Conservation (phyloP, 2,797 vertebrate species). For the Chelmon rostratus region DNA sequence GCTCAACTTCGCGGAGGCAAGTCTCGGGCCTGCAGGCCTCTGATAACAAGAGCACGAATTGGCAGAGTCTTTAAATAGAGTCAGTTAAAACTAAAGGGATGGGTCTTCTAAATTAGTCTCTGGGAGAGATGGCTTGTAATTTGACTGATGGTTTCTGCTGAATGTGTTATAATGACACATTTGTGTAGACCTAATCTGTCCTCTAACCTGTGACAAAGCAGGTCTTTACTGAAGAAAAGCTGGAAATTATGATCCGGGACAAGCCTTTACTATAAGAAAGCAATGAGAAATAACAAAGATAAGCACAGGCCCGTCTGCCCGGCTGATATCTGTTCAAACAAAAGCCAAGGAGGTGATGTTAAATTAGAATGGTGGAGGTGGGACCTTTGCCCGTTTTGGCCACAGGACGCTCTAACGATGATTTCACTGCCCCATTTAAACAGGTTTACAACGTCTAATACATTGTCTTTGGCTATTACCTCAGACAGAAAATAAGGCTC, state of each 20-base stretch:
- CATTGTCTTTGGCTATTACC: slow-evolving; percentile 18
- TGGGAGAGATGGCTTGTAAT: slow-evolving; percentile 42
- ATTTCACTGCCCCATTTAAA: neutral
- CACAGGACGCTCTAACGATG: neutral
- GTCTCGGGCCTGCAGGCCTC: slow-evolving; percentile 44
- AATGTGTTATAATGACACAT: slow-evolving; percentile 51
- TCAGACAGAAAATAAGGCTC: slow-evolving; percentile 24
- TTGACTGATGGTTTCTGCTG: slow-evolving; percentile 58
- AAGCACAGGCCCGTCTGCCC: neutral
- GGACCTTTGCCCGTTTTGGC: neutral
- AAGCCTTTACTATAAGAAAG: neutral
- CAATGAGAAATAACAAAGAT: neutral
- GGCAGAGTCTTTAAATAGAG: slow-evolving; percentile 64
- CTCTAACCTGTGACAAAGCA: slow-evolving; percentile 33
- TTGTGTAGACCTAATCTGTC: slow-evolving; percentile 32
- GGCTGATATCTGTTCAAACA: slow-evolving; percentile 14
- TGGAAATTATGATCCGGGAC: neutral
- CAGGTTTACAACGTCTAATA: slow-evolving; percentile 16
- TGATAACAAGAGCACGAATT: slow-evolving; percentile 64
- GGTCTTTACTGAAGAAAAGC: neutral
- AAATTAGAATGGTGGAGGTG: slow-evolving; percentile 8
- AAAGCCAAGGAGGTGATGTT: slow-evolving; percentile 3
- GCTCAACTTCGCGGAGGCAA: slow-evolving; percentile 14
- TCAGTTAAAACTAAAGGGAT: slow-evolving; percentile 67
- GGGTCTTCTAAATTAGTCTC: slow-evolving; percentile 49